phyloP scores from a whole-genome alignment of 2,888 invertebrate species.

The Caenorhabditis angaria region DNA sequence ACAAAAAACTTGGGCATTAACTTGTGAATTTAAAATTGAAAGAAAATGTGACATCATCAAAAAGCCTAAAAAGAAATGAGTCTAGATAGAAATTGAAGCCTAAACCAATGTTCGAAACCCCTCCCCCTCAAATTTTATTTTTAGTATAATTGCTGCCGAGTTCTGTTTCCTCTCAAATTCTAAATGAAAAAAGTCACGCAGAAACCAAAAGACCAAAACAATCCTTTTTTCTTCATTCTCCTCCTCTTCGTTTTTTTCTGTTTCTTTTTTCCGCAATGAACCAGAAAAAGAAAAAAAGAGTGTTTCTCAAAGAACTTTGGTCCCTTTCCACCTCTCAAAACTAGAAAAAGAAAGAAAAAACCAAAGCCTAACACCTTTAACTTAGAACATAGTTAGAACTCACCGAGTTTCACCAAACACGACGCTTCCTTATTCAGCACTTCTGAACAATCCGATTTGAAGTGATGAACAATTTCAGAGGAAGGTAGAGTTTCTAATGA shows the following conservation, averaged over 20 bases:
- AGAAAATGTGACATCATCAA: no score
- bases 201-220: background rate
- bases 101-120: background rate
- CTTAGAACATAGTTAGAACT: slow-evolving; percentile 4
- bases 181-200: background rate
- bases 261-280: background rate
- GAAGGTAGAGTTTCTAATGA: background rate
- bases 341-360: background rate
- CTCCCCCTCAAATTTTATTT: background rate
- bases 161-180: background rate
- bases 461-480: slow-evolving; percentile 9
- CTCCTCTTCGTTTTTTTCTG: background rate
- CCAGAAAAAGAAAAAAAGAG: background rate
- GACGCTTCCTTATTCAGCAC: slow-evolving; percentile 58
- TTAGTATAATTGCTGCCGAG: no score
- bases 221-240: background rate
- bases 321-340: background rate
- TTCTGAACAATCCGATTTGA: slow-evolving; percentile 57
- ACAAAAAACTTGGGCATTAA: no score
- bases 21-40: no score
- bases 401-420: slow-evolving; percentile 60
- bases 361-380: no score
- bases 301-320: background rate
- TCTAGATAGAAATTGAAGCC: no score
- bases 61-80: no score